A percentile compares a stretch with the other conserved stretches of the same genome.
Conservation (phyloP, 64 coral and sea anemone species). For the Pocillopora verrucosa region DNA sequence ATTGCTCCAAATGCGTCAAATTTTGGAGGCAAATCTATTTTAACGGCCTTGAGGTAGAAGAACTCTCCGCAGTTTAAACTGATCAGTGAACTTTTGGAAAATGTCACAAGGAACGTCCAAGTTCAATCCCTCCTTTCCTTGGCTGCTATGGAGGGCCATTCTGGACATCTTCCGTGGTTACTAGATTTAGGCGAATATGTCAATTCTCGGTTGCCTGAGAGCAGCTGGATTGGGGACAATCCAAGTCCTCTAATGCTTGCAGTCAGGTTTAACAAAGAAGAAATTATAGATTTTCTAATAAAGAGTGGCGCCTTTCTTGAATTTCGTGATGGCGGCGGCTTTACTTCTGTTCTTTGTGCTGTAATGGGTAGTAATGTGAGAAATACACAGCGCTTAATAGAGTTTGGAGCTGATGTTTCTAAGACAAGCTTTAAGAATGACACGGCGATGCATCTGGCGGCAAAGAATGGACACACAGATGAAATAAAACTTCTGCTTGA, state of each 20-base stretch:
- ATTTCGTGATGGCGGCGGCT: not conserved
- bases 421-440: not conserved
- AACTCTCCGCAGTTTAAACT: constrained; percentile 1
- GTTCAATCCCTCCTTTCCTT: not conserved
- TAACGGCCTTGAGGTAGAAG: not conserved
- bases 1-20: not conserved
- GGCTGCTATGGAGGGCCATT: not conserved
- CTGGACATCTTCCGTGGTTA: not conserved
- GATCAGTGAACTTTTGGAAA: constrained; percentile 5
- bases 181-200: constrained; percentile 2
- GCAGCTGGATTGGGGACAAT: not conserved
- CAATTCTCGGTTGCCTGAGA: not conserved
- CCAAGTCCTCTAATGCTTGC: constrained; percentile 33
- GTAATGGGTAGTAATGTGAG: not conserved
- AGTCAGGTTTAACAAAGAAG: not conserved
- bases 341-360: constrained; percentile 10
- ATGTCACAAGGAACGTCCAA: not conserved
- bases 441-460: constrained; percentile 25
- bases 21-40: not conserved
- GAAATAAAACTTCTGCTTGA: constrained; percentile 17
- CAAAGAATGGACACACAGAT: constrained; percentile 29
- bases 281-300: constrained; percentile 26
- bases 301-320: not conserved
- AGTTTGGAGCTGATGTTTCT: constrained; percentile 2
- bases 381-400: not conserved